Percentiles rank a stretch among this genome's conserved stretches.
Conservation (phyloP, 2,888 invertebrate genomes). For the Heliconius erato region DNA sequence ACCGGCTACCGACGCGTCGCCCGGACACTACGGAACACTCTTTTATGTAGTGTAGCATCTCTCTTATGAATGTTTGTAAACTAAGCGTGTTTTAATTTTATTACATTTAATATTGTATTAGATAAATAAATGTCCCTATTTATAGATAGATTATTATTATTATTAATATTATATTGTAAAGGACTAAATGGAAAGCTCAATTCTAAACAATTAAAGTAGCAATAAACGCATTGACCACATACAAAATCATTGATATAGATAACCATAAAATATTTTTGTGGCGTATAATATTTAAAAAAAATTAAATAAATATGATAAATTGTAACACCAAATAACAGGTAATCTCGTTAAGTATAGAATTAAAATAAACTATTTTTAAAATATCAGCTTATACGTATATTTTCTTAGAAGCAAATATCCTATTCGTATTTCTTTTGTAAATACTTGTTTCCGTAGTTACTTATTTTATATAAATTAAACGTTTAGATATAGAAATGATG, state of each 20-base stretch:
- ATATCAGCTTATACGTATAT: conserved; percentile 42
- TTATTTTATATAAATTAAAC: conserved; percentile 14
- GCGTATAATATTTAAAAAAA: conserved; percentile 26
- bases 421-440: conserved; percentile 38
- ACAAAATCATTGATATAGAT: conserved; percentile 41
- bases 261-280: conserved; percentile 49
- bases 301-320: conserved; percentile 38
- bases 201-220: conserved; percentile 65
- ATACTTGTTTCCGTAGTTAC: conserved; percentile 29
- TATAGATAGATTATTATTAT: conserved; percentile 27
- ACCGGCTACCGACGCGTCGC: conserved; percentile 28
- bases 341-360: conserved; percentile 36
- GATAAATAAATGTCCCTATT: conserved; percentile 43
- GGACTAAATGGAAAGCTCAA: conserved; percentile 66
- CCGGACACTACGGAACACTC: conserved; percentile 29
- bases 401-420: conserved; percentile 28
- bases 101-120: conserved; percentile 10
- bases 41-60: conserved; percentile 31
- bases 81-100: conserved; percentile 26
- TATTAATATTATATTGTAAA: conserved; percentile 17
- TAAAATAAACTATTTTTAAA: conserved; percentile 33
- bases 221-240: conserved; percentile 46
- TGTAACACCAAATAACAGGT: conserved; percentile 49
- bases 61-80: conserved; percentile 46
- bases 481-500: background rate